Evolutionary conservation across 2,113 vertebrate genomes (phyloP).

Genomic region (Alligator sinensis): DNA sequence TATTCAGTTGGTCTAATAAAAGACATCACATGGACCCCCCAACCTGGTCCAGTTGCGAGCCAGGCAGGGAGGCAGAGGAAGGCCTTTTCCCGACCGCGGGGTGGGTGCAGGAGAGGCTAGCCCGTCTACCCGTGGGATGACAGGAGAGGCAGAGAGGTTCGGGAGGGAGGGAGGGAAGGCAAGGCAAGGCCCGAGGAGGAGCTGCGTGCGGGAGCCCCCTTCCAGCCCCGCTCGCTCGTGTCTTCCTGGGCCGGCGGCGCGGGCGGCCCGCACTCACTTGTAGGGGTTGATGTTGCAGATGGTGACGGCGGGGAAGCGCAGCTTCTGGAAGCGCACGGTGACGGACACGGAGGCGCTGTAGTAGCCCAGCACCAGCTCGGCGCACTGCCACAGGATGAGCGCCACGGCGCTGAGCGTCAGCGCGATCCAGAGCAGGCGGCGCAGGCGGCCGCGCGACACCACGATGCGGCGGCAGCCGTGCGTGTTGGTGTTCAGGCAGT

Average conservation of each 20-base stretch:
- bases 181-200: rapidly evolving
- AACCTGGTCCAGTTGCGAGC: too few relatives aligned
- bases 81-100: too few relatives aligned
- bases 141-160: rapidly evolving
- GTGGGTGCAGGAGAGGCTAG: too few relatives aligned
- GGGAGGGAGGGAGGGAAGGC: rapidly evolving
- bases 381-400: constrained; percentile 85
- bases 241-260: too few relatives aligned
- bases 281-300: constrained; percentile 88
- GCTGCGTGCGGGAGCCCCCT: neutral
- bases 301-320: constrained; percentile 84
- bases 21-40: too few relatives aligned
- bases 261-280: constrained; percentile 76
- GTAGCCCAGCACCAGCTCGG: constrained; percentile 79
- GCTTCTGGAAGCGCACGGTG: constrained; percentile 84
- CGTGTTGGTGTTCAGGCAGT: constrained; percentile 86
- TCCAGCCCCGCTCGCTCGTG: rapidly evolving
- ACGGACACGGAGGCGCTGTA: constrained; percentile 84
- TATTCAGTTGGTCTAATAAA: too few relatives aligned
- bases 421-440: constrained; percentile 79
- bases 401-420: constrained; percentile 81
- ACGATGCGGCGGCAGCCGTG: constrained; percentile 87
- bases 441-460: constrained; percentile 83
- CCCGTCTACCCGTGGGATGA: too few relatives aligned
- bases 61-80: too few relatives aligned